phyloP scores from a whole-genome alignment of 1,140 invertebrate genomes.

The Frieseomelitta varia region DNA sequence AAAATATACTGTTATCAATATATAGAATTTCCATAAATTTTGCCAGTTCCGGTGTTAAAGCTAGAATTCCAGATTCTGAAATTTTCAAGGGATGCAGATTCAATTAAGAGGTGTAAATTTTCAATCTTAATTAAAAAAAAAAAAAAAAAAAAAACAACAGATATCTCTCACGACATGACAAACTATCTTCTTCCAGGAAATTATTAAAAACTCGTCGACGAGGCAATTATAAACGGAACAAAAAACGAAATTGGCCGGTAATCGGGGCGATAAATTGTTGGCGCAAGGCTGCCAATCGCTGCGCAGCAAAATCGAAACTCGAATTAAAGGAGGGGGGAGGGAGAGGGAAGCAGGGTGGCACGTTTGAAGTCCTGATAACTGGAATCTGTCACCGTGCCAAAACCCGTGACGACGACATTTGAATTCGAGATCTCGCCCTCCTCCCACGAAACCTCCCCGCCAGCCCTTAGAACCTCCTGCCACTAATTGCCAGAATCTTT shows the following conservation, averaged over 20 bases:
- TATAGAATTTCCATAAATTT: too few relatives aligned
- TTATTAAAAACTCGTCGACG: neutral
- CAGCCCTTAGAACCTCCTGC: neutral
- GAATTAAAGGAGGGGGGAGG: neutral
- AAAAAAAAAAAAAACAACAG: too few relatives aligned
- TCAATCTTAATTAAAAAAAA: too few relatives aligned
- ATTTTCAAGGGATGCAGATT: too few relatives aligned
- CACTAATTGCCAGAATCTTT: slow-evolving; percentile 29
- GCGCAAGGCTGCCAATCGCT: neutral
- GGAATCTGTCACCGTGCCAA: slow-evolving; percentile 17
- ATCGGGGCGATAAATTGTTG: neutral
- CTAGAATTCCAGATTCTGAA: too few relatives aligned
- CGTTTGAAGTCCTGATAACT: slow-evolving; percentile 18
- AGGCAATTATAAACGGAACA: neutral
- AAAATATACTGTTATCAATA: too few relatives aligned
- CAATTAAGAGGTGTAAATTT: too few relatives aligned
- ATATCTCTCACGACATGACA: too few relatives aligned
- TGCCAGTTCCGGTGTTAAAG: too few relatives aligned
- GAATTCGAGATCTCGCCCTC: slow-evolving; percentile 7
- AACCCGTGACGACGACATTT: slow-evolving; percentile 13
- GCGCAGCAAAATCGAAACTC: slow-evolving; percentile 3
- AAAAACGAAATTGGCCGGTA: neutral
- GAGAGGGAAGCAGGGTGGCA: neutral
- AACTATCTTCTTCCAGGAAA: neutral
- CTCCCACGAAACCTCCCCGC: neutral